A percentile compares a stretch with the other conserved stretches of the same genome.
Evolutionary conservation across 2,888 invertebrate genomes (phyloP).

Genomic region (Eurois occulta): DNA sequence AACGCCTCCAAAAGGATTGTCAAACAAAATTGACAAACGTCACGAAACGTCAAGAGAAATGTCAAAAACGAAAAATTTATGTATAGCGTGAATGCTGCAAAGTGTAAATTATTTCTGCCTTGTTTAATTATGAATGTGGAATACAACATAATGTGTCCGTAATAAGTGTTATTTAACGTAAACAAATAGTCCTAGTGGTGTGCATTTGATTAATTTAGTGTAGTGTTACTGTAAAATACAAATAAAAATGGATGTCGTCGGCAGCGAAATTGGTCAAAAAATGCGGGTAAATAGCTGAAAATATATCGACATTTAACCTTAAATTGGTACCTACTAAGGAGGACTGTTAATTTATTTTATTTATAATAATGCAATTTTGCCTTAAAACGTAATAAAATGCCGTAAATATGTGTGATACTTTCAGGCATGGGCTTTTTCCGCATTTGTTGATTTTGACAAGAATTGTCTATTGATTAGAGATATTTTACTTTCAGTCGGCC

Average conservation of each 20-base stretch:
- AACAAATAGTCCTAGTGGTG: constrained; percentile 27
- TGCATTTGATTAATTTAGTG: constrained; percentile 52
- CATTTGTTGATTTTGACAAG: constrained; percentile 46
- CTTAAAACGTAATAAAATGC: too few relatives aligned
- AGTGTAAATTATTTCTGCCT: background rate
- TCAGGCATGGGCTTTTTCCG: constrained; percentile 2
- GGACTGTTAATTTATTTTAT: background rate
- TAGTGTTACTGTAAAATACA: constrained; percentile 55
- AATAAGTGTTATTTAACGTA: constrained; percentile 32
- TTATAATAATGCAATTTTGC: background rate
- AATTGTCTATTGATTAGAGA: constrained; percentile 46
- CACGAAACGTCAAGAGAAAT: constrained; percentile 24
- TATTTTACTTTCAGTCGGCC: constrained; percentile 93
- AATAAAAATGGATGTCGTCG: constrained; percentile 93
- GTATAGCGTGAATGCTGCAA: constrained; percentile 2
- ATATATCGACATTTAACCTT: constrained; percentile 22
- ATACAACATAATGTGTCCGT: constrained; percentile 23
- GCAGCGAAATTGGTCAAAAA: constrained; percentile 96
- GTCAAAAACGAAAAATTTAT: constrained; percentile 40
- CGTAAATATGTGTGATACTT: background rate
- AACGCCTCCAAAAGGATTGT: constrained; percentile 4
- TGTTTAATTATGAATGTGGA: constrained; percentile 21
- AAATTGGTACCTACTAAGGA: background rate
- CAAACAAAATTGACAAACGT: constrained; percentile 35
- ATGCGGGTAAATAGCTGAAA: constrained; percentile 92